Conservation (phyloP, 1,140 invertebrate species). For the Plectrocnemia conspersa region DNA sequence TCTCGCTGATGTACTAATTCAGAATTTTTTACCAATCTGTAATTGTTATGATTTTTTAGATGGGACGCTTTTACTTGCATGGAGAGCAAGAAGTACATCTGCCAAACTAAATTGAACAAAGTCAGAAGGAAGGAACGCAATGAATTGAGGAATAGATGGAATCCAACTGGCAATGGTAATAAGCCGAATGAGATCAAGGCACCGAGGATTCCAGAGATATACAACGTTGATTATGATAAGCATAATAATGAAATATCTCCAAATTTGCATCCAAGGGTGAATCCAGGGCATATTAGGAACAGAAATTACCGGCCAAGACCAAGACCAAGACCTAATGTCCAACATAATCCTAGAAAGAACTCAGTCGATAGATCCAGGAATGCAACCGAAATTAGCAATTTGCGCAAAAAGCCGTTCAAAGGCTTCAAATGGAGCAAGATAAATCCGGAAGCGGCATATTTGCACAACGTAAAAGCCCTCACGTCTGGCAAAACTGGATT, state of each 20-base stretch:
- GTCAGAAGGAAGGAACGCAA: conserved; percentile 45
- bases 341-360: conserved; percentile 8
- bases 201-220: conserved; percentile 36
- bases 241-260: conserved; percentile 27
- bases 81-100: conserved; percentile 60
- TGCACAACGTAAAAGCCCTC: conserved; percentile 44
- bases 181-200: conserved; percentile 50
- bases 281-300: conserved; percentile 22
- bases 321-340: too few species aligned
- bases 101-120: conserved; percentile 54
- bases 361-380: not conserved
- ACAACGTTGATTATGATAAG: conserved; percentile 21
- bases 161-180: conserved; percentile 40
- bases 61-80: conserved; percentile 60
- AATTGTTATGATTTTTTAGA: too few species aligned
- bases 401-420: conserved; percentile 24
- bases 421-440: conserved; percentile 43
- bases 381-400: not conserved
- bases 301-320: too few species aligned
- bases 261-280: conserved; percentile 13
- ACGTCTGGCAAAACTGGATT: conserved; percentile 45
- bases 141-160: conserved; percentile 42
- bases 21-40: too few species aligned
- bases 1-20: too few species aligned
- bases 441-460: conserved; percentile 46